Conservation (phyloP, 2,888 invertebrate species). For the Cephus sareptanus region DNA sequence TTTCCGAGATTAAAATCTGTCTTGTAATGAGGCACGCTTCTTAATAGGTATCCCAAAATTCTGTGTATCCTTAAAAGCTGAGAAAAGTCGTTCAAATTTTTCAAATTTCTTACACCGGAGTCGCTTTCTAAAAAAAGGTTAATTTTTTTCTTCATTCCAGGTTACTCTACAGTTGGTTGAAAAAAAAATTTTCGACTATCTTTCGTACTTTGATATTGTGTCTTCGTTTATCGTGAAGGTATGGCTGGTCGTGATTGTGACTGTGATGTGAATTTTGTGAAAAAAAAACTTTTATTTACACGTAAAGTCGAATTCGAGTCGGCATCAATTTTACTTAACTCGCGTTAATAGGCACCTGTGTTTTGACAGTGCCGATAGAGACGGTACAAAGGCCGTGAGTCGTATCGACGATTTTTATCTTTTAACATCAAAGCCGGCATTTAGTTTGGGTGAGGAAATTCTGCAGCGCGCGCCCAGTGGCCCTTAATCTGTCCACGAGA, state of each 20-base stretch:
- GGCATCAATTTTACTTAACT: neutral
- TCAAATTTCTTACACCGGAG: neutral
- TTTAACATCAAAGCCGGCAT: conserved; percentile 21
- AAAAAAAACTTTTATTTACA: neutral
- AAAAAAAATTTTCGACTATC: neutral
- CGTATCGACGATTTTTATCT: conserved; percentile 18
- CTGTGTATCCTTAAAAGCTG: neutral
- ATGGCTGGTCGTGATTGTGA: neutral
- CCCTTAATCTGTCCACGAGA: conserved; percentile 20
- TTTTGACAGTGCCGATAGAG: conserved; percentile 20
- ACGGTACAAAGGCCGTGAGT: conserved; percentile 11
- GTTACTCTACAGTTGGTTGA: neutral
- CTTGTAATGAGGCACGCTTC: conserved; percentile 3
- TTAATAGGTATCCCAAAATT: neutral
- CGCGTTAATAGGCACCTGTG: conserved; percentile 7
- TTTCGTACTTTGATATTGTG: neutral
- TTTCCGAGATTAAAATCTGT: neutral
- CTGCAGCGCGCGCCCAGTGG: conserved; percentile 22
- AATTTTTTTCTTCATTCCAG: neutral
- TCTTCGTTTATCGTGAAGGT: neutral
- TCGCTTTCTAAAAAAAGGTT: neutral
- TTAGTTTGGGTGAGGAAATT: conserved; percentile 16
- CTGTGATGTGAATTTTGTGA: neutral
- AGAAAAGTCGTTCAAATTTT: neutral
- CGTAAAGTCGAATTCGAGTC: neutral